phyloP scores from a whole-genome alignment of 64 coral and sea anemone genomes.

The Pachyseris speciosa region DNA sequence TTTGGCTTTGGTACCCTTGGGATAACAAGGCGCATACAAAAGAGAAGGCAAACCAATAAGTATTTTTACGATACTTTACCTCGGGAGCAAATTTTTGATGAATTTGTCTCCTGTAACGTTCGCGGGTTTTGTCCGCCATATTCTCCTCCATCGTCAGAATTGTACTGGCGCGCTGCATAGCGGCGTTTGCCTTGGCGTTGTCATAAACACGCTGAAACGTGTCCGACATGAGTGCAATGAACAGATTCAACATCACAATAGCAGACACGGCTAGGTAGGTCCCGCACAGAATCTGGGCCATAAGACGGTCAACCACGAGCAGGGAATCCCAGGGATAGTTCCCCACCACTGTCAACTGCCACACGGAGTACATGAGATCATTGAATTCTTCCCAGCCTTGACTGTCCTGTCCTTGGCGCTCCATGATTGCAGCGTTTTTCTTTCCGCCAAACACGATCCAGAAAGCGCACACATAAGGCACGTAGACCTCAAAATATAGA shows the following conservation, averaged over 20 bases:
- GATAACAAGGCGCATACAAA: neutral
- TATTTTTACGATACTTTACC: conserved; percentile 31
- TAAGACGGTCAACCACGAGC: conserved; percentile 78
- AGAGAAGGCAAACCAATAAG: too few species aligned
- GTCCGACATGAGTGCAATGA: conserved; percentile 99
- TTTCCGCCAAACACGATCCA: conserved; percentile 95
- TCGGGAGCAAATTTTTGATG: conserved; percentile 74
- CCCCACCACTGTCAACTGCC: conserved; percentile 94
- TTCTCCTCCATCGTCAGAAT: conserved; percentile 86
- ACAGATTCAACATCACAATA: conserved; percentile 94
- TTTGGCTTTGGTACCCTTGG: too few species aligned
- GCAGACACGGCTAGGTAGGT: conserved; percentile 91
- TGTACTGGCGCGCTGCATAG: conserved; percentile 88
- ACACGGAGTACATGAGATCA: conserved; percentile 98
- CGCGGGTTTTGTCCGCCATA: conserved; percentile 63
- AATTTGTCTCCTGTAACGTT: conserved; percentile 65
- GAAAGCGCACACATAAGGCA: conserved; percentile 96
- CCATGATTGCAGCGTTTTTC: conserved; percentile 81
- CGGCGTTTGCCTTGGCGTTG: conserved; percentile 95
- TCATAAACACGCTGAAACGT: conserved; percentile 99
- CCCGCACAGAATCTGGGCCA: conserved; percentile 96
- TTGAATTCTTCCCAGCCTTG: conserved; percentile 89
- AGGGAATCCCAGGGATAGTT: conserved; percentile 96
- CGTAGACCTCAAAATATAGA: conserved; percentile 86
- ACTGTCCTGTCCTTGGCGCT: conserved; percentile 36